Evolutionary conservation across 1,140 invertebrate species (phyloP), one percentile per base, ranked within the genome.

Genomic region (Drosophila hydei): DNA sequence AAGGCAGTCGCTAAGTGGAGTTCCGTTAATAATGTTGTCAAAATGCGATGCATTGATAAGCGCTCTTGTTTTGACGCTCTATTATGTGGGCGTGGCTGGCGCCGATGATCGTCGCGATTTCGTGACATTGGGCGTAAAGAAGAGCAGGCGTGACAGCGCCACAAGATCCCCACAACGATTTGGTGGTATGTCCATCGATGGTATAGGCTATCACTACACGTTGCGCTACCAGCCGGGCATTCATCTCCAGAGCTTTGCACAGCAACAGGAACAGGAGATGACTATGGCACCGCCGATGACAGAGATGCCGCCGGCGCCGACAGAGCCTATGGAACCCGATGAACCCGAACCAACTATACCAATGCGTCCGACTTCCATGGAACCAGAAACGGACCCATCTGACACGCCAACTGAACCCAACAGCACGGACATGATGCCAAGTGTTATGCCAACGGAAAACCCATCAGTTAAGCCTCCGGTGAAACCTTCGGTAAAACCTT

Each of bases 21-120:
- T 90, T 90, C 88, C 87, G 88, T 88, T 90, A 87, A 90, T 80
- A 90, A 90, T 90, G 88, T 90, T 90, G 88, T 77, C 67, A 72
- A 72, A 61, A 72, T 76, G 83, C 74, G 67, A 77, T 75, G 81
- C 65, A 47, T 76, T 72, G 79, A 90, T 89, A 87, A 87, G 71
- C 67, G 80, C 75, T 70, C 67, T 87, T 51, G 56, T 89, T 81
- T 85, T 89, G 63, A 75, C 79, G 81, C 74, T 87, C 56, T 83
- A 83, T 77, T 76, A 87, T 87, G 75, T 72, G 77, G 79, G 75
- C 75, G 84, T 77, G 73, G 61, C 27, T n/a, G 36, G 18, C 14
- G 48, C 30, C 19, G 52, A 45, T 47, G 79, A 52, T 56, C 63
- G 55, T 18, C 69, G 51, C 42, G 79, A 77, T 25, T 90, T 91